Base-by-base conservation (phyloP, 1,140 invertebrate genomes). In the Drosophila willistoni region DNA sequence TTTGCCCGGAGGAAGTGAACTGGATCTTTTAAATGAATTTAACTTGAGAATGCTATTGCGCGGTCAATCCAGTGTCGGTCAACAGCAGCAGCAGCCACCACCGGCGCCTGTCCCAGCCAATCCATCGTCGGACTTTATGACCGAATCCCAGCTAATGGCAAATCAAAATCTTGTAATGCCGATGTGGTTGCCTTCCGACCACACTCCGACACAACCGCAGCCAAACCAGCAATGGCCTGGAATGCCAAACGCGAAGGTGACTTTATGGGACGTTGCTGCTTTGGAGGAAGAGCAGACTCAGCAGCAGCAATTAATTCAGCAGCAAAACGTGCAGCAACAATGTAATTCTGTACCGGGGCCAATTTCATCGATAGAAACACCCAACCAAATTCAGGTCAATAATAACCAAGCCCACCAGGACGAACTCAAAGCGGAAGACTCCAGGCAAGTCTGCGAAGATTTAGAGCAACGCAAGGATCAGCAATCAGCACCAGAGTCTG, bases 81-180 rank as follows among this genome's bases (percentile, higher is more conserved):
- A 70, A 17, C 44, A 74, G 42, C 71, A 68, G 42, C 71, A 68
- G 68, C 56, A 65, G 22, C 63, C 71, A n/a, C 62, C 73, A 7
- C 34, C 57, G 10, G 9, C 71, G 22, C 42, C 57, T 47, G 25
- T 36, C 6, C 10, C 64, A 9, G 54, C 19, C 4, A 75, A 57
- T 29, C n/a, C 70, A 3, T 29, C 19, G 4, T 64, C 54, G 13
- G 79, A 85, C 61, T 87, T 73, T 14, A 70, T 85, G 14, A 64
- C 47, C 14, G 77, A 84, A 12, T 59, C 77, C 2, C 79, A 83
- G 29, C 12, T 91, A 2, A n/a, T 90, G 60, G 47, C 63, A 0
- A 19, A 71, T 0, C 93, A 92, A 64, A 93, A 90, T 36, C 77
- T 92, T 3, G 92, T 93, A 34, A 92, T 93, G 77, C 93, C 93